Percentiles rank a stretch among this genome's conserved stretches.
phyloP scores from a whole-genome alignment of 1,140 invertebrate genomes.

The Bathynomus jamesi region DNA sequence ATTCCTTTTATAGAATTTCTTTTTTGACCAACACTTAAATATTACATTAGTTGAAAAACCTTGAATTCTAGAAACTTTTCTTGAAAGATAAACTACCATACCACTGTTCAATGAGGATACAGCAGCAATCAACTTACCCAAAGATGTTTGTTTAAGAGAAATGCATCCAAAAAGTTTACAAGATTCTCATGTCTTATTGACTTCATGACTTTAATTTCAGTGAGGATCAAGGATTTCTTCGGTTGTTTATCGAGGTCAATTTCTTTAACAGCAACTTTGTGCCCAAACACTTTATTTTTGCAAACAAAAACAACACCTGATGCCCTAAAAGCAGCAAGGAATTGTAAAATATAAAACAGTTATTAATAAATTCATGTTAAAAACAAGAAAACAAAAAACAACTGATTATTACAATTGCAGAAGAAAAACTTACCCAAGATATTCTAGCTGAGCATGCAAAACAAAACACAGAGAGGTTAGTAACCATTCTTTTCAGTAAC shows the following conservation, averaged over 20 bases:
- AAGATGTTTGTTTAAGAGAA: slow-evolving; percentile 79
- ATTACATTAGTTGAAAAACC: too few species aligned
- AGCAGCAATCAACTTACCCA: too few species aligned
- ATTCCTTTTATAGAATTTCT: too few species aligned
- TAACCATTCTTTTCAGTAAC: background rate
- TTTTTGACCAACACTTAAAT: too few species aligned
- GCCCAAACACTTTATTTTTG: slow-evolving; percentile 57
- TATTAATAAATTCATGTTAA: background rate
- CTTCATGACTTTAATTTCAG: slow-evolving; percentile 88
- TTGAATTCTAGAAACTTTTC: too few species aligned
- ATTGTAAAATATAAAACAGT: slow-evolving; percentile 9
- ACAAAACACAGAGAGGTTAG: background rate
- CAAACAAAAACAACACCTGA: slow-evolving; percentile 90
- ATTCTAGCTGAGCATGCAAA: too few species aligned
- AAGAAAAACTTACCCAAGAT: background rate
- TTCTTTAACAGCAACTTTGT: slow-evolving; percentile 88
- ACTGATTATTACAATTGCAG: background rate
- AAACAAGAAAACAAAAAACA: background rate
- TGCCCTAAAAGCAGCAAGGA: slow-evolving; percentile 44
- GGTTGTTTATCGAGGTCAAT: slow-evolving; percentile 90
- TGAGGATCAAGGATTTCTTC: slow-evolving; percentile 89
- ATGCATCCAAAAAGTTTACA: slow-evolving; percentile 93
- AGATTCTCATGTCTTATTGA: slow-evolving; percentile 92
- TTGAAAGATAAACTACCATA: too few species aligned
- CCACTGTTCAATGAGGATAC: too few species aligned